These are phyloP conservation scores for Callosobruchus maculatus DNA, from an alignment of 2,888 invertebrate genomes.

Conservation along the genomic window DNA sequence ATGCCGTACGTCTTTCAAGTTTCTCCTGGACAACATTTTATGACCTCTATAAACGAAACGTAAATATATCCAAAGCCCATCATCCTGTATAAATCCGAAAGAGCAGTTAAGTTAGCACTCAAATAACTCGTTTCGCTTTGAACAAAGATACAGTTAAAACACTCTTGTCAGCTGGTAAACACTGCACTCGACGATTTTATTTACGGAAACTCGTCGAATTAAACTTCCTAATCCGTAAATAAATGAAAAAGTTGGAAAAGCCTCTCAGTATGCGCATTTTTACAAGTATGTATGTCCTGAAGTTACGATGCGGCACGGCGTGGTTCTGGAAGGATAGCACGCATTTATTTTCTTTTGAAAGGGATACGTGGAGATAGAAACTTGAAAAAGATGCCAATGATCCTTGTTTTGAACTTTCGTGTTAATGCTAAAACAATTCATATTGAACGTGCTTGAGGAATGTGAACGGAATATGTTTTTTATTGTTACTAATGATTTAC, in stretches of 20 bases:
- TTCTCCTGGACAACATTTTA: too few relatives aligned
- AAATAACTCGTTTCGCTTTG: background rate
- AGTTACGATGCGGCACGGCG: background rate
- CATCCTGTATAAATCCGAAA: too few relatives aligned
- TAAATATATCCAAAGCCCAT: too few relatives aligned
- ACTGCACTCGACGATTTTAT: background rate
- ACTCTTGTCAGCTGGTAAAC: background rate
- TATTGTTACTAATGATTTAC: too few relatives aligned
- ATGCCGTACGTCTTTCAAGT: too few relatives aligned
- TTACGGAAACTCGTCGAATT: background rate
- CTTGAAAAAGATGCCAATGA: background rate
- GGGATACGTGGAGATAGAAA: background rate
- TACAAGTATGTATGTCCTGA: background rate
- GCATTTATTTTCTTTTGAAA: background rate
- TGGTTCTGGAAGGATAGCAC: background rate
- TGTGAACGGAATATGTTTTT: too few relatives aligned
- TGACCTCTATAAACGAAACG: too few relatives aligned
- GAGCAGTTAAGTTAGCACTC: too few relatives aligned
- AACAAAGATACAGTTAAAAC: background rate
- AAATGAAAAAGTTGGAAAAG: background rate
- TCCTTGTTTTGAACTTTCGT: background rate
- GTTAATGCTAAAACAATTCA: background rate
- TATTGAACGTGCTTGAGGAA: background rate
- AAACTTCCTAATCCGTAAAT: background rate
- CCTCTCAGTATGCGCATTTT: background rate